Conservation (phyloP, 2,113 vertebrate species). For the Gadus chalcogrammus region DNA sequence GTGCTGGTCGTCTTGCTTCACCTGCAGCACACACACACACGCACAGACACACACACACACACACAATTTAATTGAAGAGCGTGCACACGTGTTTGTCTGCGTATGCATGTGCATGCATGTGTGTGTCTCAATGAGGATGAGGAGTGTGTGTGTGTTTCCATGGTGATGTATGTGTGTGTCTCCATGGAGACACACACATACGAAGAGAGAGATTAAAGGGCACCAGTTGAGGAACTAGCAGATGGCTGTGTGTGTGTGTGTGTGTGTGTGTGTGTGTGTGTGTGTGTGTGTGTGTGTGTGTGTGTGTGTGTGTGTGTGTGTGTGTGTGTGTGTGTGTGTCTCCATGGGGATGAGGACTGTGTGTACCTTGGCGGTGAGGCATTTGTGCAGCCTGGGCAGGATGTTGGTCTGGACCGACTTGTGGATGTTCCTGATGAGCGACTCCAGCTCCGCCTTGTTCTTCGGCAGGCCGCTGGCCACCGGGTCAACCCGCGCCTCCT, state of each 20-base stretch:
- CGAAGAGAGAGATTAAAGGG: too few species aligned
- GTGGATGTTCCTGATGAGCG: conserved; percentile 81
- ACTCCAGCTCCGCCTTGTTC: conserved; percentile 80
- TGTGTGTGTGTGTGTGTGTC: background rate
- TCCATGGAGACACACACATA: too few species aligned
- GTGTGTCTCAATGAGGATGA: too few species aligned
- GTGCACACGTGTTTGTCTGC: background rate
- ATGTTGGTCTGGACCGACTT: conserved; percentile 78
- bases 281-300: too few species aligned
- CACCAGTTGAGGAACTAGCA: too few species aligned
- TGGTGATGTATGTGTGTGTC: too few species aligned
- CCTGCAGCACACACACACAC: conserved; percentile 58
- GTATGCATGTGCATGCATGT: background rate
- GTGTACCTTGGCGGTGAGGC: conserved; percentile 87
- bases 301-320: too few species aligned
- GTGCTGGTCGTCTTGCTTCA: conserved; percentile 91
- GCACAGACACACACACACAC: background rate
- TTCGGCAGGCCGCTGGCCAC: conserved; percentile 75
- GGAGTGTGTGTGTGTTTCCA: too few species aligned
- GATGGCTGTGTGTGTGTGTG: too few species aligned
- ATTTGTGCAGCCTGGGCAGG: conserved; percentile 88
- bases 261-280: background rate
- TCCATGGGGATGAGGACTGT: background rate
- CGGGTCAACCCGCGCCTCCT: background rate
- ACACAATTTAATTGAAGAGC: too few species aligned